A percentile compares a stretch with the other conserved stretches of the same genome.
phyloP scores from a whole-genome alignment of 2,113 vertebrate species.

The Electrona antarctica region DNA sequence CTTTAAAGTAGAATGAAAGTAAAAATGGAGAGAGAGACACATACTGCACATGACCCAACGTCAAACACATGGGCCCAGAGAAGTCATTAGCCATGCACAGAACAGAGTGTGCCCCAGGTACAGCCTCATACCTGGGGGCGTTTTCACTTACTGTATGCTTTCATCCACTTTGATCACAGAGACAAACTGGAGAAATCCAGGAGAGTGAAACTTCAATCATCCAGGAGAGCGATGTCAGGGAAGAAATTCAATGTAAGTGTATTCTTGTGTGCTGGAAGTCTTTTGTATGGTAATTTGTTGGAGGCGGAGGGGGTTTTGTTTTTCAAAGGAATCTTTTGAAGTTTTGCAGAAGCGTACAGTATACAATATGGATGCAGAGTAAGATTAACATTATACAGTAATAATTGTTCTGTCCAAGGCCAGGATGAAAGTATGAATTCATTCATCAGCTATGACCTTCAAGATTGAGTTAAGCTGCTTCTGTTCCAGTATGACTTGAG shows the following conservation, averaged over 20 bases:
- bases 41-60: not conserved
- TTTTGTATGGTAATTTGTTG: constrained; percentile 71
- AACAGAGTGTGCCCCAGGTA: constrained; percentile 47
- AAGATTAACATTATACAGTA: constrained; percentile 56
- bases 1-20: not conserved
- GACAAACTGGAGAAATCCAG: constrained; percentile 56
- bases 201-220: constrained; percentile 68
- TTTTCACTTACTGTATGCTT: constrained; percentile 57
- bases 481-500: constrained; percentile 43
- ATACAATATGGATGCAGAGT: constrained; percentile 40
- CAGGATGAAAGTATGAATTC: constrained; percentile 55
- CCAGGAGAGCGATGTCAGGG: constrained; percentile 42
- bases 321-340: constrained; percentile 66
- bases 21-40: not conserved
- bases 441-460: constrained; percentile 58
- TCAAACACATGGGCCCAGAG: constrained; percentile 25
- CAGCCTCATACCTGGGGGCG: constrained; percentile 52
- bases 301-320: constrained; percentile 30
- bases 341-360: constrained; percentile 32
- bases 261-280: constrained; percentile 52
- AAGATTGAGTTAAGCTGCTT: constrained; percentile 47
- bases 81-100: constrained; percentile 36
- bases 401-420: constrained; percentile 51
- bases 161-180: constrained; percentile 70
- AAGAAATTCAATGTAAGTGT: constrained; percentile 52